phyloP scores from a whole-genome alignment of 1,140 invertebrate species.

The Laupala kohalensis region DNA sequence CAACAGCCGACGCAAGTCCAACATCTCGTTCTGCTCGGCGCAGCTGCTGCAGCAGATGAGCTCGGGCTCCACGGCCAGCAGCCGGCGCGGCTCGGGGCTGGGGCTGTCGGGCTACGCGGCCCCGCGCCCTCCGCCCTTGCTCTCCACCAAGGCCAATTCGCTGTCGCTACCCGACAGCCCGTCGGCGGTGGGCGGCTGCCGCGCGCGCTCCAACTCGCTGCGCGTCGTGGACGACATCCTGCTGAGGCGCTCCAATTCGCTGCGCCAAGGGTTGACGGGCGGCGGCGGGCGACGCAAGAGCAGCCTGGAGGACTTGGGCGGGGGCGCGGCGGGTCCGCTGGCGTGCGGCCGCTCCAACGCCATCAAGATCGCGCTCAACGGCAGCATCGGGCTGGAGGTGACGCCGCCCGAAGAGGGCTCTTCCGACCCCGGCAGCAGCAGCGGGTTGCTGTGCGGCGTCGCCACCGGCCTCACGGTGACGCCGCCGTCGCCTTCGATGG shows the following conservation, averaged over 20 bases:
- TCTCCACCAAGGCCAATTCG: slow-evolving; percentile 75
- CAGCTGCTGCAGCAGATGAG: slow-evolving; percentile 47
- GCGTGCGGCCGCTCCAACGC: slow-evolving; percentile 49
- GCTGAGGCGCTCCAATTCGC: slow-evolving; percentile 63
- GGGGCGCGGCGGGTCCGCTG: slow-evolving; percentile 44
- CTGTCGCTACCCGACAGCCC: slow-evolving; percentile 76
- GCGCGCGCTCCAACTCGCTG: slow-evolving; percentile 55
- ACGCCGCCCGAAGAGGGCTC: slow-evolving; percentile 49
- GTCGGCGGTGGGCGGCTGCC: slow-evolving; percentile 36
- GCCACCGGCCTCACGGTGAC: not conserved
- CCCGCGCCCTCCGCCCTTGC: slow-evolving; percentile 56
- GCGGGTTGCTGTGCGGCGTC: slow-evolving; percentile 26
- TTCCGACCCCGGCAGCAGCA: slow-evolving; percentile 37
- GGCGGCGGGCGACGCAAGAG: slow-evolving; percentile 51
- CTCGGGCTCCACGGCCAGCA: slow-evolving; percentile 36
- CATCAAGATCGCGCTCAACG: slow-evolving; percentile 72
- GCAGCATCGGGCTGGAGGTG: slow-evolving; percentile 72
- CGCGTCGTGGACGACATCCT: slow-evolving; percentile 73
- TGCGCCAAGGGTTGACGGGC: slow-evolving; percentile 55
- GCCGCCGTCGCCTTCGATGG: slow-evolving; percentile 1
- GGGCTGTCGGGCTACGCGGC: slow-evolving; percentile 36
- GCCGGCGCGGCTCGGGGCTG: slow-evolving; percentile 35
- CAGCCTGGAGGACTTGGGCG: slow-evolving; percentile 72
- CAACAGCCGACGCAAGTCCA: slow-evolving; percentile 77
- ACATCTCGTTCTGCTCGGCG: slow-evolving; percentile 78